phyloP scores from a whole-genome alignment of 1,140 invertebrate genomes.

The Streblospio benedicti region DNA sequence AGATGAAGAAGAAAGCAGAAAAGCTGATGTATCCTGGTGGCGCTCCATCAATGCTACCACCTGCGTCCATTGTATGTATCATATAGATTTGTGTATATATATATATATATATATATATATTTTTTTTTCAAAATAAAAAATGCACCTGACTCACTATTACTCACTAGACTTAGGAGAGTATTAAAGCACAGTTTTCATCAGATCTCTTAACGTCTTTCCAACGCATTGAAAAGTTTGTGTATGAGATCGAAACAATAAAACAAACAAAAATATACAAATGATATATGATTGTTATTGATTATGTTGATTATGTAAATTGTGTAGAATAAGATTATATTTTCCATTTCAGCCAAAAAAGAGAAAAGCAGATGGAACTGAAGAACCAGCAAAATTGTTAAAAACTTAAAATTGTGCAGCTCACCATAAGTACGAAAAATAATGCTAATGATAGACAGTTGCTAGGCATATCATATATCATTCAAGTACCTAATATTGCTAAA shows the following conservation, averaged over 20 bases:
- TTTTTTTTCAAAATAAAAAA: background rate
- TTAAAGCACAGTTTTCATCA: background rate
- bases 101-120: background rate
- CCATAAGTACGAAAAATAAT: too few relatives aligned
- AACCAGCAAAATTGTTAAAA: too few relatives aligned
- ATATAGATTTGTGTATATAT: background rate
- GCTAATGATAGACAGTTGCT: too few relatives aligned
- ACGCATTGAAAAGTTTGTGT: too few relatives aligned
- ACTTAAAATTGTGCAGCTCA: too few relatives aligned
- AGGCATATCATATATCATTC: too few relatives aligned
- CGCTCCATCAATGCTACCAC: background rate
- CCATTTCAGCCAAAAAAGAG: constrained; percentile 2
- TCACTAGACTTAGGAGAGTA: background rate
- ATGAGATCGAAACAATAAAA: too few relatives aligned
- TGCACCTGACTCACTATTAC: background rate
- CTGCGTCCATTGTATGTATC: background rate
- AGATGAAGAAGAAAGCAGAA: constrained; percentile 1
- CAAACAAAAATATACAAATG: too few relatives aligned
- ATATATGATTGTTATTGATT: too few relatives aligned
- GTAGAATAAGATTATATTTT: background rate
- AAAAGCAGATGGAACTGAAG: background rate
- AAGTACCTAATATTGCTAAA: too few relatives aligned
- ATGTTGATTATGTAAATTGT: too few relatives aligned
- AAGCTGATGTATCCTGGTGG: constrained; percentile 11
- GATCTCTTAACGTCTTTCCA: background rate